phyloP scores from a whole-genome alignment of 2,113 vertebrate species.

The Eurypyga helias region DNA sequence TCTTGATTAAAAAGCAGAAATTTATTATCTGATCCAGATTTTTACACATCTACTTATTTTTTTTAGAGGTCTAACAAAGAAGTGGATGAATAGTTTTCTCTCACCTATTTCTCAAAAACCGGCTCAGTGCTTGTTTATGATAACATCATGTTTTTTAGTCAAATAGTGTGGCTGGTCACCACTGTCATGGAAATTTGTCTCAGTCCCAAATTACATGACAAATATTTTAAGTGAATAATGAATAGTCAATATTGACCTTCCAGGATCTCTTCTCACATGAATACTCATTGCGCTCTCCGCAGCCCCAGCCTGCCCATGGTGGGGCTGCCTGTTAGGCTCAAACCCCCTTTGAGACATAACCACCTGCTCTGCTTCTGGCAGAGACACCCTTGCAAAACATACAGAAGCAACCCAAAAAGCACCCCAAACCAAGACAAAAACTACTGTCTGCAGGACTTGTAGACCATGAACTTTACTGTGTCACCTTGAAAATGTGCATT shows the following conservation, averaged over 20 bases:
- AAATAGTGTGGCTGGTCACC: background rate
- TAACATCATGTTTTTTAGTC: background rate
- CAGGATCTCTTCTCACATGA: background rate
- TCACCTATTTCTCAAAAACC: background rate
- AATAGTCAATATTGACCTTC: slow-evolving; percentile 38
- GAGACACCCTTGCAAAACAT: background rate
- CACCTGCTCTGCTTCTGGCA: background rate
- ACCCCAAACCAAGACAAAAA: background rate
- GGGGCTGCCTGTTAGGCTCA: background rate
- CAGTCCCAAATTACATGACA: background rate
- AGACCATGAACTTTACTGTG: background rate
- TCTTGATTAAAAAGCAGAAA: slow-evolving; percentile 7
- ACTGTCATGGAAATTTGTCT: background rate
- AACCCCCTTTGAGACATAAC: background rate
- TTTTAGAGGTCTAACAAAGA: background rate
- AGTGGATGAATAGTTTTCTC: background rate
- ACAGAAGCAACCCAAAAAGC: background rate
- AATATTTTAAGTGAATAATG: slow-evolving; percentile 30
- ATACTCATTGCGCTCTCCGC: background rate
- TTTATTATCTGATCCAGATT: background rate
- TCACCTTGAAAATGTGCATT: background rate
- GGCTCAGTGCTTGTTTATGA: background rate
- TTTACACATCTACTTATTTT: background rate
- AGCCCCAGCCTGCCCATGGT: background rate
- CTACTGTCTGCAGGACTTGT: background rate